phyloP scores from a whole-genome alignment of 2,888 invertebrate species.

The Xanthorhoe designata region DNA sequence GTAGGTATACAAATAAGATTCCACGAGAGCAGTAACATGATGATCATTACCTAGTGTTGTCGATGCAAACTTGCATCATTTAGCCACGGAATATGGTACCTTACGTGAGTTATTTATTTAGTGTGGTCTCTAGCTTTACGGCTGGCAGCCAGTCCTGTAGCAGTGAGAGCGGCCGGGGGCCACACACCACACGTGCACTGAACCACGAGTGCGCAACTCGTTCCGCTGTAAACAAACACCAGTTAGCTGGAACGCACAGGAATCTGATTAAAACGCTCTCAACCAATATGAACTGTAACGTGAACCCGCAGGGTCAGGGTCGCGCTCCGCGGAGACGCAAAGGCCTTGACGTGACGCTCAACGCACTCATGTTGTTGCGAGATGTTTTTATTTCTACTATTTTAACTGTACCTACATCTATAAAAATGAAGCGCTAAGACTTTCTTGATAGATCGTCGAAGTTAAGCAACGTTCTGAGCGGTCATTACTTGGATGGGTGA shows the following conservation, averaged over 20 bases:
- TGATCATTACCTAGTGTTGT: too few relatives aligned
- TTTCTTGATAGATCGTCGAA: too few relatives aligned
- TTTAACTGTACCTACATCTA: too few relatives aligned
- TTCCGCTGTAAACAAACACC: slow-evolving; percentile 6
- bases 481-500: too few relatives aligned
- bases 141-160: too few relatives aligned
- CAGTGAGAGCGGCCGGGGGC: neutral
- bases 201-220: neutral
- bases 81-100: too few relatives aligned
- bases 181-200: neutral
- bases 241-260: slow-evolving; percentile 1
- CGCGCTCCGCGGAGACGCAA: neutral
- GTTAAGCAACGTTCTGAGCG: too few relatives aligned
- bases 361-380: neutral
- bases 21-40: neutral
- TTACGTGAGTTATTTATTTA: too few relatives aligned
- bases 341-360: neutral
- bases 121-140: too few relatives aligned
- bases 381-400: too few relatives aligned
- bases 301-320: slow-evolving; percentile 2
- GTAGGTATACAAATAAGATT: neutral
- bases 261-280: neutral
- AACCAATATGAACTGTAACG: neutral
- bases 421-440: too few relatives aligned
- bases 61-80: too few relatives aligned